phyloP scores from a whole-genome alignment of 30 jellyfish, hydroid and myxozoan species.

The Aurelia coerulea region DNA sequence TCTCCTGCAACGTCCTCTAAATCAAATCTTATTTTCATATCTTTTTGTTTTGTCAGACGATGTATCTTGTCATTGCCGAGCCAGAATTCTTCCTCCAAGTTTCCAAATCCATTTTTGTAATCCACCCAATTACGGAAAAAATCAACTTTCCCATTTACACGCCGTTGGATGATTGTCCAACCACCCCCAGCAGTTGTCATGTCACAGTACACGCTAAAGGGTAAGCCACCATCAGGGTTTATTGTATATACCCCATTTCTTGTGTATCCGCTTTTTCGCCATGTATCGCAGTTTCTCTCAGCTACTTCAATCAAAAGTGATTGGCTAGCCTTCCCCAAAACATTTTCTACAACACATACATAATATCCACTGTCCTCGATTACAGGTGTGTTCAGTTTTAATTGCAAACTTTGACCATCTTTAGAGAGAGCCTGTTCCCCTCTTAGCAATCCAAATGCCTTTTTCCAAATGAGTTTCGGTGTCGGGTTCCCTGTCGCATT shows the following conservation, averaged over 20 bases:
- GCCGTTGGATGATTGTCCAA: conserved; percentile 49
- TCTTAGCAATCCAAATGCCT: no score
- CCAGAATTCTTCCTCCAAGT: conserved; percentile 33
- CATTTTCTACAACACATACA: no score
- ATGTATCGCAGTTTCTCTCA: neutral
- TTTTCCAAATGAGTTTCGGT: no score
- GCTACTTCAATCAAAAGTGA: no score
- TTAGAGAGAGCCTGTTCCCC: no score
- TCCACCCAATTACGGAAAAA: conserved; percentile 37
- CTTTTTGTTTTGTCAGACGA: conserved; percentile 1
- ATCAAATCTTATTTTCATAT: conserved; percentile 44
- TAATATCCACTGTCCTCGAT: no score
- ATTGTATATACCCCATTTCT: conserved; percentile 18
- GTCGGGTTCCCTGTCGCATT: no score
- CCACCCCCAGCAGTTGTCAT: conserved; percentile 37
- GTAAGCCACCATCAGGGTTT: conserved; percentile 9
- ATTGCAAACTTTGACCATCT: no score
- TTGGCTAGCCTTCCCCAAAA: no score
- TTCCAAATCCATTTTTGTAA: conserved; percentile 39
- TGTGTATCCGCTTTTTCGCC: no score
- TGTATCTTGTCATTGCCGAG: conserved; percentile 41
- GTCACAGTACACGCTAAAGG: conserved; percentile 34
- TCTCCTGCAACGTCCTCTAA: conserved; percentile 22
- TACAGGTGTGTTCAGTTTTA: no score
- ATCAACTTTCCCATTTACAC: conserved; percentile 33